Percentiles rank a stretch among this genome's conserved stretches.
These are phyloP conservation scores for Probaryconus sp. DNA, from an alignment of 1,140 invertebrate genomes.

Conservation along the genomic window DNA sequence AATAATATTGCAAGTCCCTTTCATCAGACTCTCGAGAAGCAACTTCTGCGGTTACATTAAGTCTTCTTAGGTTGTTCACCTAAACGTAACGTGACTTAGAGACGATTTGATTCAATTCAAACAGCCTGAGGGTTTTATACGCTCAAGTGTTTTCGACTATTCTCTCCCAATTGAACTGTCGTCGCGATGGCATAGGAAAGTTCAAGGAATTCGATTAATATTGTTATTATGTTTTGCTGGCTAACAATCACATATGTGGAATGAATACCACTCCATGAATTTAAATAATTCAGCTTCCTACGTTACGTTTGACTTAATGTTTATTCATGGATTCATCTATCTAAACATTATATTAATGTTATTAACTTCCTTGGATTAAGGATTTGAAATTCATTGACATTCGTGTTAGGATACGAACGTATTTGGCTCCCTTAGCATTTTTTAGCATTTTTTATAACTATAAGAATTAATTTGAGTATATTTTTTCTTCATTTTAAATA, in stretches of 20 bases:
- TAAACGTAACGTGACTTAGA: slow-evolving; percentile 37
- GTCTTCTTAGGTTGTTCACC: slow-evolving; percentile 44
- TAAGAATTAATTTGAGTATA: too few relatives aligned
- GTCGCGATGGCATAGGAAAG: slow-evolving; percentile 9
- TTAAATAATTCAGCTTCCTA: too few relatives aligned
- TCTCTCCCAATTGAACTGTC: slow-evolving; percentile 23
- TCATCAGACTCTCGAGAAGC: slow-evolving; percentile 1
- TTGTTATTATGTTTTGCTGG: neutral
- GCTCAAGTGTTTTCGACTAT: slow-evolving; percentile 21
- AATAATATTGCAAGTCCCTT: neutral
- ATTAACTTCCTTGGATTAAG: too few relatives aligned
- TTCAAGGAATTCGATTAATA: slow-evolving; percentile 19
- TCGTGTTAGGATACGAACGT: too few relatives aligned
- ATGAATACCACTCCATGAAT: too few relatives aligned
- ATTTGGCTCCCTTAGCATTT: too few relatives aligned
- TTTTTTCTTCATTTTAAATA: too few relatives aligned
- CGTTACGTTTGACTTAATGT: too few relatives aligned
- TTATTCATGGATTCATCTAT: too few relatives aligned
- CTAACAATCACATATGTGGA: neutral
- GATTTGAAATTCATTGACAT: too few relatives aligned
- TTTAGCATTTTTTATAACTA: too few relatives aligned
- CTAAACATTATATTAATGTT: too few relatives aligned
- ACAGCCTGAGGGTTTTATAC: slow-evolving; percentile 23
- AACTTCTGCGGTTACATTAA: slow-evolving; percentile 36
- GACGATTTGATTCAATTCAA: slow-evolving; percentile 27